These are phyloP conservation scores for Arremon aurantiirostris DNA, from an alignment of 2,797 vertebrate species.

Conservation along the genomic window DNA sequence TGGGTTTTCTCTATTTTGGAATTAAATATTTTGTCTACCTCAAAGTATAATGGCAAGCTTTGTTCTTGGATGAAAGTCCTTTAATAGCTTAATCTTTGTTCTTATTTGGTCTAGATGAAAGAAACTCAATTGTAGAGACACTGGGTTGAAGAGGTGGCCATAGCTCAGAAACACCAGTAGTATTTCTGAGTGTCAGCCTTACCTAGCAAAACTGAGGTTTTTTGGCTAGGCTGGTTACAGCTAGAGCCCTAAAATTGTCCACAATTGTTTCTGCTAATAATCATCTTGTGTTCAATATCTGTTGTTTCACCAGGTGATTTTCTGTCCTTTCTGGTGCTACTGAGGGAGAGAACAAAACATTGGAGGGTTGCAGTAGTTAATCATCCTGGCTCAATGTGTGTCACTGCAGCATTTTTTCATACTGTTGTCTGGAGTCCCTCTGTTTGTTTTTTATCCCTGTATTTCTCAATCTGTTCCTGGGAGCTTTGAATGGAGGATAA, in stretches of 20 bases:
- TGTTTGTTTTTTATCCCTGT: constrained; percentile 10
- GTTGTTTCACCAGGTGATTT: not conserved
- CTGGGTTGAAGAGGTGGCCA: not conserved
- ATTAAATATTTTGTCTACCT: not conserved
- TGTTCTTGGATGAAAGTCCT: not conserved
- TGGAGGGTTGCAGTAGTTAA: not conserved
- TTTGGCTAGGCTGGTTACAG: not conserved
- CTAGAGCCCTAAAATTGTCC: not conserved
- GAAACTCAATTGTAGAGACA: not conserved
- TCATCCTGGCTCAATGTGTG: not conserved
- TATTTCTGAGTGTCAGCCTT: not conserved
- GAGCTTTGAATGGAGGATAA: constrained; percentile 11
- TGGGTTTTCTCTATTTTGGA: not conserved
- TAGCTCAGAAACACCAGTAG: not conserved
- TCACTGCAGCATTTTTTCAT: not conserved
- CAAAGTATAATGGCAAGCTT: not conserved
- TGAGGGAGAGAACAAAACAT: not conserved
- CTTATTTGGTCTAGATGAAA: not conserved
- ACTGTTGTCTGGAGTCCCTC: not conserved
- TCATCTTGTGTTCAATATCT: not conserved
- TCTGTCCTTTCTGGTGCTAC: not conserved
- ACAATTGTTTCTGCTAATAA: not conserved
- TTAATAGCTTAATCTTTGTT: not conserved
- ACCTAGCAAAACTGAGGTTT: not conserved
- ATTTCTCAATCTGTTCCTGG: constrained; percentile 31